Evolutionary conservation across 2,113 vertebrate species (phyloP).

Genomic region (Smithornis capensis): DNA sequence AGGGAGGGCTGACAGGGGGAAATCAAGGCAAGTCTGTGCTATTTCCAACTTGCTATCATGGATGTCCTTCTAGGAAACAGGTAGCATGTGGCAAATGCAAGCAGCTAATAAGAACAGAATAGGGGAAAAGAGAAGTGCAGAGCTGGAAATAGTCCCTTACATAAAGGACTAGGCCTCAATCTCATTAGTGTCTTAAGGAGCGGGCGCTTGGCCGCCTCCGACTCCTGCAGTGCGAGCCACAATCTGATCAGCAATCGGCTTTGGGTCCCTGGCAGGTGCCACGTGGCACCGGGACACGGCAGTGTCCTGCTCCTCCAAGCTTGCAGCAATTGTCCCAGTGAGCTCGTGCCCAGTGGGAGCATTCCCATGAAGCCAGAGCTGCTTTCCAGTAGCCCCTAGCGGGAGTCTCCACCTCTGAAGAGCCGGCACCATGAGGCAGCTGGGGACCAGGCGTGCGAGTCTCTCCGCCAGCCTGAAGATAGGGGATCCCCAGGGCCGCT

Average conservation of each 20-base stretch:
- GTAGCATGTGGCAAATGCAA: background rate
- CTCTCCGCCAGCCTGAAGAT: constrained; percentile 80
- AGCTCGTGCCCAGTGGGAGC: accelerated
- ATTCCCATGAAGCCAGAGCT: background rate
- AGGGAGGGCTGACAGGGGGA: background rate
- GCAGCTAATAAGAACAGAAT: background rate
- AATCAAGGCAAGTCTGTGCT: background rate
- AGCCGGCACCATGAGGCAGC: background rate
- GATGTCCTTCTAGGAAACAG: background rate
- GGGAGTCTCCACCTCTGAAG: accelerated
- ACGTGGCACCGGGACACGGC: background rate
- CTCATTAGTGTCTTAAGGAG: constrained; percentile 68
- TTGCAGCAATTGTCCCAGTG: accelerated
- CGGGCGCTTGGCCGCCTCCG: background rate
- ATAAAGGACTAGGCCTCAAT: constrained; percentile 52
- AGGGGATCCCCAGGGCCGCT: background rate
- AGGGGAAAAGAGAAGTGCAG: background rate
- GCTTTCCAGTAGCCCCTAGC: accelerated
- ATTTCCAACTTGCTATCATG: background rate
- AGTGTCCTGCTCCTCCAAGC: background rate
- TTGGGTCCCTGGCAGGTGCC: constrained; percentile 30
- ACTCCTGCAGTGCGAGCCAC: background rate
- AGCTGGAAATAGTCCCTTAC: constrained; percentile 53
- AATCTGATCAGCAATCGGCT: constrained; percentile 33
- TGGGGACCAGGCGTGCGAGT: constrained; percentile 72